Base-by-base conservation (phyloP, 2,797 vertebrate genomes). In the Enteromius fasciolatus region DNA sequence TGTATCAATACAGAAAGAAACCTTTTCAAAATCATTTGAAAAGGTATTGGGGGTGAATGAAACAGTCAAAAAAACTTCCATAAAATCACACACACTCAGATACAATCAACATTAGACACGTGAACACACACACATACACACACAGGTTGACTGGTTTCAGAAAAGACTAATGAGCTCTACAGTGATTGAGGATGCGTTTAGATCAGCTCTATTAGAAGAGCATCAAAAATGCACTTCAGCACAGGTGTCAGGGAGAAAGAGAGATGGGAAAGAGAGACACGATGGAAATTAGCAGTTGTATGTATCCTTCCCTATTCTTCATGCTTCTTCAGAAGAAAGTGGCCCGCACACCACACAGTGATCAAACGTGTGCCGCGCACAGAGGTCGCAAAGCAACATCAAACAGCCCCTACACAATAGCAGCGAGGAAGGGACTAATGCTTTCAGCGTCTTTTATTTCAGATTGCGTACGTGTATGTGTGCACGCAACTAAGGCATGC, bases 371-470 rank as follows among this genome's bases (percentile, higher is more conserved):
- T 80, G 59, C 84, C 39, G 25, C 76, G 44, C 36, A 73, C 70
- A 52, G 69, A 54, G 76, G 81, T 84, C 82, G 70, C 78, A 83
- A 44, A 67, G 78, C 70, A 76, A 86, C 68, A 88, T 89, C 82
- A 87, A 88, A 77, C 69, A 61, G 8, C 41, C 54, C 44, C 78
- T 25, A 81, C 81, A 83, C 84, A 88, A 83, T 73, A 80, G 61
- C 59, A 72, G 57, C 67, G 17, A 75, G 81, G 72, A 81, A 64
- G 50, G 73, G 41, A 63, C 73, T 75, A 73, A 85, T 52, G 68
- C 64, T 68, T 78, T 33, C 63, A 66, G 80, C 23, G n/a, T 73
- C 76, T 84, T 86, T 83, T 57, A 67, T 78, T 83, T 79, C 31
- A 80, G 77, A 76, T 15, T 31, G 64, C 78, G 67, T 66, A 44